Conservation (phyloP, 35 echinoderm and acorn worm genomes). For the Apostichopus parvimensis region DNA sequence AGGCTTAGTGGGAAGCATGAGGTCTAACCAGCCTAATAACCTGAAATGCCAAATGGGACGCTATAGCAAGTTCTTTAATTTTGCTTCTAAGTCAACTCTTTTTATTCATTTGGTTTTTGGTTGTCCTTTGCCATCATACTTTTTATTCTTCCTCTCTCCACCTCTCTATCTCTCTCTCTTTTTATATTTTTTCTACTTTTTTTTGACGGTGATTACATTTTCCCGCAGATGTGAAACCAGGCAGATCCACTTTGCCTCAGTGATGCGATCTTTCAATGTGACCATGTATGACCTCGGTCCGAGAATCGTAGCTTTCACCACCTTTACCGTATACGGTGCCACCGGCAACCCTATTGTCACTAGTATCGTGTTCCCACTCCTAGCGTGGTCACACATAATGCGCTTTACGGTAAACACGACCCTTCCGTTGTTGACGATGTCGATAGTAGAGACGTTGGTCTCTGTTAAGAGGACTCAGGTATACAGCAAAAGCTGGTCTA, state of each 20-base stretch:
- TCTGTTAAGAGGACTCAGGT: neutral
- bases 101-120: too few relatives aligned
- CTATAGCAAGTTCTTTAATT: too few relatives aligned
- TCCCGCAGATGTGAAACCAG: conserved; percentile 3
- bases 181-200: too few relatives aligned
- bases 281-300: conserved; percentile 14
- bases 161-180: too few relatives aligned
- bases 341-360: neutral
- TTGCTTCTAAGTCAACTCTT: too few relatives aligned
- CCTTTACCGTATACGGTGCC: conserved; percentile 18
- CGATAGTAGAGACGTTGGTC: neutral
- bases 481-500: neutral
- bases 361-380: neutral
- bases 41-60: too few relatives aligned
- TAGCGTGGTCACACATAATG: conserved; percentile 7
- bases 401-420: neutral
- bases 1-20: too few relatives aligned
- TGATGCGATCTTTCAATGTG: conserved; percentile 12
- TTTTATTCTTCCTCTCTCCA: too few relatives aligned
- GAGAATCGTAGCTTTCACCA: neutral
- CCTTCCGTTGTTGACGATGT: conserved; percentile 4
- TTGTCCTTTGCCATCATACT: too few relatives aligned
- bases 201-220: neutral
- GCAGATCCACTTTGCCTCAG: neutral
- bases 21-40: too few relatives aligned